These are phyloP conservation scores for Drosophila neocordata DNA, from an alignment of 1,140 invertebrate genomes.

Conservation along the genomic window DNA sequence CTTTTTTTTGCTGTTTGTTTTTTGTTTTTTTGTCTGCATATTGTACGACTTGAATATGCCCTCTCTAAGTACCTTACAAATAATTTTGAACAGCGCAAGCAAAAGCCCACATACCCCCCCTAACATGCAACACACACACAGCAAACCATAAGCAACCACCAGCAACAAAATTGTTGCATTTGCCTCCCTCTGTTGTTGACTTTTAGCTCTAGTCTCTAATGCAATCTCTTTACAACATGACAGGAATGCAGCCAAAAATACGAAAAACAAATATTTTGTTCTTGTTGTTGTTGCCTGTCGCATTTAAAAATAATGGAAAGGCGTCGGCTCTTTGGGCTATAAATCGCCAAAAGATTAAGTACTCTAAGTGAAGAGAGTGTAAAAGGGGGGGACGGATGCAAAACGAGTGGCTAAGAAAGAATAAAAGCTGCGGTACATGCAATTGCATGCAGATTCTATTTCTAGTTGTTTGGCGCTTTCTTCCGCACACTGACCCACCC, in stretches of 20 bases:
- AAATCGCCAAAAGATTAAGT: constrained; percentile 76
- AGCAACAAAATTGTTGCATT: background rate
- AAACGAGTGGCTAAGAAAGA: constrained; percentile 8
- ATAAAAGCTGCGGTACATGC: constrained; percentile 31
- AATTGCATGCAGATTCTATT: constrained; percentile 68
- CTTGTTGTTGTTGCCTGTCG: constrained; percentile 2
- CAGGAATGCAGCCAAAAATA: constrained; percentile 62
- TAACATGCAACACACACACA: no score
- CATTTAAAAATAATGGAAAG: constrained; percentile 59
- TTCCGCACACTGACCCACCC: constrained; percentile 6
- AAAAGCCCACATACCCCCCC: no score
- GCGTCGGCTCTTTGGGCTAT: constrained; percentile 45
- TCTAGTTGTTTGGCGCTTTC: constrained; percentile 72
- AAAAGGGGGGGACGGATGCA: background rate
- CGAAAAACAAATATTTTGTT: constrained; percentile 32
- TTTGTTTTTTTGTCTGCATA: background rate
- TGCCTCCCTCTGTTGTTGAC: constrained; percentile 16
- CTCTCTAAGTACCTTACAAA: background rate
- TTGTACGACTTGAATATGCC: constrained; percentile 6
- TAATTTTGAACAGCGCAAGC: no score
- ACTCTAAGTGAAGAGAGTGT: constrained; percentile 25
- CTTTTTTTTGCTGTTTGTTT: background rate
- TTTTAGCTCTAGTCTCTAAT: background rate
- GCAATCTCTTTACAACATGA: constrained; percentile 35
- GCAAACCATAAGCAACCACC: no score